phyloP scores from a whole-genome alignment of 2,113 vertebrate species.

The Cheirogaleus medius region DNA sequence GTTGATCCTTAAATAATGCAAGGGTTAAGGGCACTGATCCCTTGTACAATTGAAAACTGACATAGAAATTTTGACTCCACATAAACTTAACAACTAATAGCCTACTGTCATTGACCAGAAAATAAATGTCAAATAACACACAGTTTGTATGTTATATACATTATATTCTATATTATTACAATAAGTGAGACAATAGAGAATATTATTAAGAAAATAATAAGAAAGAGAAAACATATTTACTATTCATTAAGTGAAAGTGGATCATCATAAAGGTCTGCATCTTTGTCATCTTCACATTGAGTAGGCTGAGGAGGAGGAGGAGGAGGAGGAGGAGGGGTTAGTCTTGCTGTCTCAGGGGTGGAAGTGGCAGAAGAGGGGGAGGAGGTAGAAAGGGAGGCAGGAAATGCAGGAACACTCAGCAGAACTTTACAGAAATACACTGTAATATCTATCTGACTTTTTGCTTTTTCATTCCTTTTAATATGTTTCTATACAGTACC shows the following conservation, averaged over 20 bases:
- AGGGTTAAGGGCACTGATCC: neutral
- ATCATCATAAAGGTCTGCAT: too few species aligned
- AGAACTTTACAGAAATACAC: neutral
- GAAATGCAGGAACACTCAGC: neutral
- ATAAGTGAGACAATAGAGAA: too few species aligned
- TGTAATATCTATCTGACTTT: neutral
- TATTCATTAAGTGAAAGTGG: too few species aligned
- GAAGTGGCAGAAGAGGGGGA: neutral
- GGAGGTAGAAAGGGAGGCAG: neutral
- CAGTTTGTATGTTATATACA: neutral
- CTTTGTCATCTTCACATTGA: neutral
- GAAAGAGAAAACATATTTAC: too few species aligned
- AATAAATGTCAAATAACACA: neutral
- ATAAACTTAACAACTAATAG: neutral
- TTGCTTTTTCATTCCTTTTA: neutral
- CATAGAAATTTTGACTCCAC: neutral
- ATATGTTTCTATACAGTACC: neutral
- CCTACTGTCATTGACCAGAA: neutral
- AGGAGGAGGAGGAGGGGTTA: neutral
- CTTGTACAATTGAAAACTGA: neutral
- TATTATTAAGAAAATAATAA: neutral
- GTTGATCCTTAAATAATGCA: neutral
- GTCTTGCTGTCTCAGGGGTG: neutral
- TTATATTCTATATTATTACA: neutral
- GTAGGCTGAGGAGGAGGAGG: neutral